phyloP scores from a whole-genome alignment of 2,888 invertebrate species.

The Cetonia aurata region DNA sequence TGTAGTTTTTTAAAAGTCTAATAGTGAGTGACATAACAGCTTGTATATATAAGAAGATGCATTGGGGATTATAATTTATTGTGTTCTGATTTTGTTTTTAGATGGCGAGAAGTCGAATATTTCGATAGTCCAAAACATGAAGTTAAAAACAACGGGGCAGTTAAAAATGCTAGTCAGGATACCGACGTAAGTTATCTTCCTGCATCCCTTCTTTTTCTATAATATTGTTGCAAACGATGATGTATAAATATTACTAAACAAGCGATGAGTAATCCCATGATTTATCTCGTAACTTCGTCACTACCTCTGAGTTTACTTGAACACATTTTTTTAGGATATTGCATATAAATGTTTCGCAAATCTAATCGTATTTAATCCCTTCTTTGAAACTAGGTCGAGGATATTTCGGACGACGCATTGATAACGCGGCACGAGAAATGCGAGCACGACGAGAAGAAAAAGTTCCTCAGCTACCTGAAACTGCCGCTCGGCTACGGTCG shows the following conservation, averaged over 20 bases:
- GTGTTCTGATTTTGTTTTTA: constrained; percentile 61
- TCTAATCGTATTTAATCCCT: not conserved
- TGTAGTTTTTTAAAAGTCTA: too few species aligned
- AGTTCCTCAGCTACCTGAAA: constrained; percentile 74
- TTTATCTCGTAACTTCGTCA: constrained; percentile 48
- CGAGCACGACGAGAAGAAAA: constrained; percentile 85
- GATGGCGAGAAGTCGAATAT: constrained; percentile 80
- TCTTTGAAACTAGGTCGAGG: constrained; percentile 73
- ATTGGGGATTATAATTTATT: not conserved
- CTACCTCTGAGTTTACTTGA: constrained; percentile 50
- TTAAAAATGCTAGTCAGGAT: constrained; percentile 70
- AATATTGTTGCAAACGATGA: constrained; percentile 32
- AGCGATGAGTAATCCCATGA: constrained; percentile 7
- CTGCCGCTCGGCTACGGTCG: constrained; percentile 65
- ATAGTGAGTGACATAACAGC: too few species aligned
- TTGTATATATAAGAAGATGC: too few species aligned
- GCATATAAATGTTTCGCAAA: too few species aligned
- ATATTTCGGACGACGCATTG: constrained; percentile 82
- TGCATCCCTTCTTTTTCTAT: constrained; percentile 12
- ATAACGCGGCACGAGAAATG: constrained; percentile 80
- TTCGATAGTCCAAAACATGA: constrained; percentile 65
- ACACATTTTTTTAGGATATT: constrained; percentile 1
- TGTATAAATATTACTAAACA: constrained; percentile 39
- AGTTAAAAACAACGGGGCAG: constrained; percentile 69
- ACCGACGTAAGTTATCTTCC: constrained; percentile 68